A percentile compares a stretch with the other conserved stretches of the same genome.
phyloP scores from a whole-genome alignment of 2,797 vertebrate species.

The Erithacus rubecula region DNA sequence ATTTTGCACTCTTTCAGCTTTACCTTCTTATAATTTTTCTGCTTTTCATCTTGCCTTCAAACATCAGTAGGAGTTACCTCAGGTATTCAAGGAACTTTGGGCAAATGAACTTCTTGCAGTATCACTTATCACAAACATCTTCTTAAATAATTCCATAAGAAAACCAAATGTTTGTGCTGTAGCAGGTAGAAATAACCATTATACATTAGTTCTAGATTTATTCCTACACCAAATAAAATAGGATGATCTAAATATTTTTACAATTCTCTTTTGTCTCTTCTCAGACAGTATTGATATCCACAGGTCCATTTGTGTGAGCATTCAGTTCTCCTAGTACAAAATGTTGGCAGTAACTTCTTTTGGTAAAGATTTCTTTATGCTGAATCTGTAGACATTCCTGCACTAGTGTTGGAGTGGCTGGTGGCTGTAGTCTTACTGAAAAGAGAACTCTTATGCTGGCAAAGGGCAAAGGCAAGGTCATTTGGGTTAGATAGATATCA shows the following conservation, averaged over 20 bases:
- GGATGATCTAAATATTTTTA: not conserved
- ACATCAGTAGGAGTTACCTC: not conserved
- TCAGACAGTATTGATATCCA: not conserved
- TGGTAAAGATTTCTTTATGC: not conserved
- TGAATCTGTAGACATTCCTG: not conserved
- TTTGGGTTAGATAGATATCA: not conserved
- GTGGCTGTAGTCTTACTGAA: not conserved
- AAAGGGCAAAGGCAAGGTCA: not conserved
- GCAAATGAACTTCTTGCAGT: not conserved
- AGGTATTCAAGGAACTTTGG: not conserved
- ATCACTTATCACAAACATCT: accelerated
- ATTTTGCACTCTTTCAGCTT: not conserved
- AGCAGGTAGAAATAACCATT: not conserved
- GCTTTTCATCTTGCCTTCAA: not conserved
- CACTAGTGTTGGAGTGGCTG: not conserved
- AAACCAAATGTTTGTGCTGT: not conserved
- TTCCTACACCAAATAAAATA: not conserved
- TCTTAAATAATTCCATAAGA: not conserved
- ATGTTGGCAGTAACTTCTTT: not conserved
- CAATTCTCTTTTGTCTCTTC: not conserved
- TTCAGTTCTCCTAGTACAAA: not conserved
- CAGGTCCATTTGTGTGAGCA: not conserved
- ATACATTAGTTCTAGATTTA: not conserved
- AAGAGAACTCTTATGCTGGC: not conserved
- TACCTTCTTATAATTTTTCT: not conserved